These are phyloP conservation scores for Eudorcas thomsonii DNA, from an alignment of 2,113 vertebrate genomes.

Conservation along the genomic window DNA sequence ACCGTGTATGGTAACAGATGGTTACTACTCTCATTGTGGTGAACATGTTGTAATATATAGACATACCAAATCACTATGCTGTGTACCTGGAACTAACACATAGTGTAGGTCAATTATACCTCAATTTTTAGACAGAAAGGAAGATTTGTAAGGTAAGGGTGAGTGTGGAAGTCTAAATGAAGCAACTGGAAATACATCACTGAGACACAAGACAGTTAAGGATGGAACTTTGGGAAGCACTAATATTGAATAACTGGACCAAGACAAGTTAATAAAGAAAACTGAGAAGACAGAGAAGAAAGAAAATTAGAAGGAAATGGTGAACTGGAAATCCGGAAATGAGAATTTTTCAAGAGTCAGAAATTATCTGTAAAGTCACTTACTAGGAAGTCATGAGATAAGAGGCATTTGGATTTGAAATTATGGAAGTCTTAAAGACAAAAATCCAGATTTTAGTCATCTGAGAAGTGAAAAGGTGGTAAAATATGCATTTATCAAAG, in stretches of 20 bases:
- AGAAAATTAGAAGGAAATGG: neutral
- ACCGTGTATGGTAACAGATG: neutral
- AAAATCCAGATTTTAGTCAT: neutral
- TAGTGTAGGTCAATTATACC: neutral
- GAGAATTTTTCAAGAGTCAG: neutral
- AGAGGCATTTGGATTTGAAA: neutral
- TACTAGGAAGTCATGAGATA: neutral
- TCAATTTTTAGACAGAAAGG: neutral
- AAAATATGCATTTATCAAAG: neutral
- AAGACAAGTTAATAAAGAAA: neutral
- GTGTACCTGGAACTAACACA: neutral
- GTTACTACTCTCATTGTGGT: neutral
- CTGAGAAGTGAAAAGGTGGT: neutral
- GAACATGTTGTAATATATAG: neutral
- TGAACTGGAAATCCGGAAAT: neutral
- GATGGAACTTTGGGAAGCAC: neutral
- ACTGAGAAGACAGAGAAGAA: neutral
- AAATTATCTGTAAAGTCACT: neutral
- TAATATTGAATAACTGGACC: neutral
- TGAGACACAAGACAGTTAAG: neutral
- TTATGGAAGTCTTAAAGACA: neutral
- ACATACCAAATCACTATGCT: neutral
- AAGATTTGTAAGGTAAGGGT: neutral
- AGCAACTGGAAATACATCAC: neutral
- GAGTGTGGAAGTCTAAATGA: neutral